These are phyloP conservation scores for Phytoseiulus persimilis DNA, from an alignment of 2,888 invertebrate species.

Conservation along the genomic window DNA sequence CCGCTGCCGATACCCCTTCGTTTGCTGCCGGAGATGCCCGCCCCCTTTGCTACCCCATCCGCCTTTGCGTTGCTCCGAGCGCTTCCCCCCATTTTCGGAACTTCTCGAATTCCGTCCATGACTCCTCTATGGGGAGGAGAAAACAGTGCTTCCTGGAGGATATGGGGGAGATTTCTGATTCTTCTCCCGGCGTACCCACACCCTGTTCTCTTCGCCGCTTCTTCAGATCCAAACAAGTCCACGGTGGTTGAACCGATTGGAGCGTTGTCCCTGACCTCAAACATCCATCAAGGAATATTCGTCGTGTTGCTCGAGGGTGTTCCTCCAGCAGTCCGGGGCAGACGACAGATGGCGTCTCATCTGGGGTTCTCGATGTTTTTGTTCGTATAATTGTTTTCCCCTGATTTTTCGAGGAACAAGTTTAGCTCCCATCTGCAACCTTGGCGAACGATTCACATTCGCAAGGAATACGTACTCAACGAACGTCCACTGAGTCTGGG, in stretches of 20 bases:
- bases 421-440: too few species aligned
- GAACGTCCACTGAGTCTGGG: too few species aligned
- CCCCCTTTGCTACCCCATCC: not conserved
- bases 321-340: not conserved
- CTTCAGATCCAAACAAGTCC: not conserved
- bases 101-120: not conserved
- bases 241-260: not conserved
- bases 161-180: not conserved
- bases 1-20: not conserved
- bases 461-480: too few species aligned
- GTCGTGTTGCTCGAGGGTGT: not conserved
- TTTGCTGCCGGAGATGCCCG: not conserved
- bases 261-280: not conserved
- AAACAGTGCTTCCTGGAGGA: not conserved
- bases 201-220: not conserved
- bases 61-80: not conserved
- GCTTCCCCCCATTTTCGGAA: not conserved
- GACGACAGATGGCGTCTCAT: not conserved
- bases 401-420: too few species aligned
- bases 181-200: not conserved
- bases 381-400: not conserved
- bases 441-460: too few species aligned
- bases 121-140: not conserved
- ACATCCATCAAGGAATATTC: not conserved
- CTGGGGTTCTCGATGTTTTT: not conserved